These are phyloP conservation scores for Cuniculus paca DNA, from an alignment of 2,797 vertebrate species.

Conservation along the genomic window DNA sequence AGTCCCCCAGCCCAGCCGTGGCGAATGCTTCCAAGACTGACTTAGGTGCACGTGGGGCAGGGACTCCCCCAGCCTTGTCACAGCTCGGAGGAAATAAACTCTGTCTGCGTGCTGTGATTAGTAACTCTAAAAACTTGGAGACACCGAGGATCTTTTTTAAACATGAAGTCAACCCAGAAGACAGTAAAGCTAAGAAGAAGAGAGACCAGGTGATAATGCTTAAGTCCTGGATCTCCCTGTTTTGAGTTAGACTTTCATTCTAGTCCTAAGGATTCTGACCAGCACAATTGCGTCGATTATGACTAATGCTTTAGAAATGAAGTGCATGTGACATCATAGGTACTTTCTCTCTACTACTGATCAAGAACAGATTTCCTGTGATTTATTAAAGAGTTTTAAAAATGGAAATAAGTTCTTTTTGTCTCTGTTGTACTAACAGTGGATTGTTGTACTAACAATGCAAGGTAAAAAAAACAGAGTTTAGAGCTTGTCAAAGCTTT, in stretches of 20 bases:
- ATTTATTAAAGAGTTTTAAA: not conserved
- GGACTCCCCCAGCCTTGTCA: not conserved
- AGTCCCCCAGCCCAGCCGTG: not conserved
- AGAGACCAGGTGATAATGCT: not conserved
- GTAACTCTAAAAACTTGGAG: not conserved
- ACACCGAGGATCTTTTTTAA: not conserved
- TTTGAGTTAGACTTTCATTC: slow-evolving; percentile 5
- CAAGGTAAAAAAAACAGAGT: slow-evolving; percentile 32
- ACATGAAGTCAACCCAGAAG: slow-evolving; percentile 28
- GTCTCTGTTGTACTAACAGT: not conserved
- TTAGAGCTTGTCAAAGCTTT: not conserved
- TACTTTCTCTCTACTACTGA: not conserved
- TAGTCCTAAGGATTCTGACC: not conserved
- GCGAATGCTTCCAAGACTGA: not conserved
- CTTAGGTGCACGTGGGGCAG: not conserved
- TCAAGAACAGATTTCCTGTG: not conserved
- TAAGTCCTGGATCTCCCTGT: not conserved
- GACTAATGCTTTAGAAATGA: slow-evolving; percentile 21
- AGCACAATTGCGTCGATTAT: not conserved
- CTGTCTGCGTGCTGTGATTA: not conserved
- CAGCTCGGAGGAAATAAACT: not conserved
- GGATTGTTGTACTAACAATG: no score
- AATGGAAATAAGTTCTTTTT: not conserved
- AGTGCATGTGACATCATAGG: not conserved
- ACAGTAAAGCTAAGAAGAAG: not conserved